Base-by-base conservation (phyloP, 2,113 vertebrate species). In the Myotis lucifugus region DNA sequence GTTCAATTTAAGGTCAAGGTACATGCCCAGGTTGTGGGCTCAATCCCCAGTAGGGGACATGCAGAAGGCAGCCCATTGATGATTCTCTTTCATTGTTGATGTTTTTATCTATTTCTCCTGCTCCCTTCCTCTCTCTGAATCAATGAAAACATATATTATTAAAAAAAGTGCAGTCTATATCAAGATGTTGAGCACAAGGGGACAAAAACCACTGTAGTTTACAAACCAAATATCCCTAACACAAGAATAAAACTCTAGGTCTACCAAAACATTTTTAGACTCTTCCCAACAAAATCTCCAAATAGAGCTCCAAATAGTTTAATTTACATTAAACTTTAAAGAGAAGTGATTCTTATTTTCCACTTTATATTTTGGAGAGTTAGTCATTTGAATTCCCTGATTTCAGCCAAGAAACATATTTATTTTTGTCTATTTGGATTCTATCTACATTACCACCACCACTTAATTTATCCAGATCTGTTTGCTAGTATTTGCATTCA, bases 261-360 rank as follows among this genome's bases (percentile, higher is more conserved):
- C 29, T 2, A 59, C 32, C 50, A 54, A 74, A 69, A 70, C 0
- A 46, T 8, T 72, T 91, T 91, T 12, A 66, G 48, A 42, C 9
- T 74, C 52, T 95, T 87, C 66, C 27, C 70, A 34, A 85, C 9
- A 77, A 85, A 95, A 88, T 90, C 18, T 89, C n/a, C 90, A 93
- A 84, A 34, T 34, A 72, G 1, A 54, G 76, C 18, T 89, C n/a
- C 90, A 93, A 84, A 34, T 34, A 72, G 1, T 42, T 42, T 42
- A 54, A 72, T 8, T 78, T 59, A 81, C 15, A 50, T n/a, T 82
- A 40, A 79, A 73, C 42, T 78, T 78, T 72, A 84, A 94, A 64
- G 19, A 69, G n/a, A 92, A 82, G 9, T 70, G 18, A 88, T 52
- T 81, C 8, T 17, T 56, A 2, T 72, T 91, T 96, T 83, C 5